Percentiles rank a stretch among this genome's conserved stretches.
phyloP scores from a whole-genome alignment of 2,888 invertebrate species.

The Ommatoiulus sabulosus region DNA sequence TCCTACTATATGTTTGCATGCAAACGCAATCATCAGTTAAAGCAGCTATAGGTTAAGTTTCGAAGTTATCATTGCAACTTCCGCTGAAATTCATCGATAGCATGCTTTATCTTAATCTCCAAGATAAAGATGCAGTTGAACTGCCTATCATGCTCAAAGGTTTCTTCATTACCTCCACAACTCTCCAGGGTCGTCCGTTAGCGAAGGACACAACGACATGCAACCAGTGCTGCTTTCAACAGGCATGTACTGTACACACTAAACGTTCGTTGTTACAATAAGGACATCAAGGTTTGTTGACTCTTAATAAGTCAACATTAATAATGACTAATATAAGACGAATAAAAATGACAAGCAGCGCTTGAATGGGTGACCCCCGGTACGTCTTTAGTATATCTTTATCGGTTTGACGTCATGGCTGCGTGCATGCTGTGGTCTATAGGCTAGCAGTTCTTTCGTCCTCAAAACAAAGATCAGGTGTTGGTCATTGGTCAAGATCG shows the following conservation, averaged over 20 bases:
- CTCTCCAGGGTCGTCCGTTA: neutral
- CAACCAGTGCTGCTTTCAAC: neutral
- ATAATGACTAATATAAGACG: neutral
- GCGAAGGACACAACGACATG: neutral
- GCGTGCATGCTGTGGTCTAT: neutral
- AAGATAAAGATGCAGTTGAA: too few relatives aligned
- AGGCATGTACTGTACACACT: neutral
- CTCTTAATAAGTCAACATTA: neutral
- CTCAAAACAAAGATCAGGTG: conserved; percentile 37
- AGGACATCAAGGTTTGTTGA: conserved; percentile 26
- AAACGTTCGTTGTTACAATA: neutral
- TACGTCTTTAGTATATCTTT: neutral
- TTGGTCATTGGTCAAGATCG: conserved; percentile 47
- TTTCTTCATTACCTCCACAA: neutral
- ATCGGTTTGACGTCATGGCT: neutral
- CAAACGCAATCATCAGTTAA: too few relatives aligned
- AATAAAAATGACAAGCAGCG: neutral
- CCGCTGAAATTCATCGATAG: too few relatives aligned
- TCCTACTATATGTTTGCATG: too few relatives aligned
- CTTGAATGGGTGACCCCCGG: neutral
- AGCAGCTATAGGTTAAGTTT: too few relatives aligned
- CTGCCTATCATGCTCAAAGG: neutral
- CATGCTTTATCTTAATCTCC: too few relatives aligned
- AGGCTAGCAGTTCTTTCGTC: neutral
- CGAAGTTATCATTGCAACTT: too few relatives aligned